These are phyloP conservation scores for Agelaius phoeniceus DNA, from an alignment of 2,113 vertebrate genomes.

Conservation along the genomic window DNA sequence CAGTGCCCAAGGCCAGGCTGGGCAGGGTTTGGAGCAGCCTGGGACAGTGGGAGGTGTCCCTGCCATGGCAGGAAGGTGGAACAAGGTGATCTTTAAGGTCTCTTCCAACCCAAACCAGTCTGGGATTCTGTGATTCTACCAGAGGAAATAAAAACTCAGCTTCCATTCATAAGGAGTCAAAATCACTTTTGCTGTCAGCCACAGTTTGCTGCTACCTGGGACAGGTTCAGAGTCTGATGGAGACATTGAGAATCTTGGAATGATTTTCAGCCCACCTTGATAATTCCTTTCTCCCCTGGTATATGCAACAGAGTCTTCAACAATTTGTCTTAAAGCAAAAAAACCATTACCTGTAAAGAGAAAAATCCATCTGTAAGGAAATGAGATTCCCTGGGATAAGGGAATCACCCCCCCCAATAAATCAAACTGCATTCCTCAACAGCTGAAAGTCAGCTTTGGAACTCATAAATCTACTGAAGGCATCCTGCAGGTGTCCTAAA, in stretches of 20 bases:
- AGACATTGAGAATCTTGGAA: background rate
- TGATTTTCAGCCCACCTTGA: background rate
- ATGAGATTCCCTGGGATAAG: background rate
- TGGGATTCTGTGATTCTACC: background rate
- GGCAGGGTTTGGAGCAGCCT: background rate
- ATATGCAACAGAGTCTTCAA: background rate
- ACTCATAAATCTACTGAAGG: background rate
- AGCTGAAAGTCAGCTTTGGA: background rate
- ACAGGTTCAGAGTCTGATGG: background rate
- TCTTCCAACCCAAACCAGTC: background rate
- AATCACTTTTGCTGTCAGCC: background rate
- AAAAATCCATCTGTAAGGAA: conserved; percentile 9
- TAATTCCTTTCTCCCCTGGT: background rate
- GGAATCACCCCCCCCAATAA: background rate
- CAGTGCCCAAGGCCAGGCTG: rapidly evolving
- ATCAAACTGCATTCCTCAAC: background rate
- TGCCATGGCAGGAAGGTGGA: background rate
- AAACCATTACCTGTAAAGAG: background rate
- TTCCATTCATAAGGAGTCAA: background rate
- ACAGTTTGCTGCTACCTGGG: background rate
- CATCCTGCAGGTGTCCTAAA: no score
- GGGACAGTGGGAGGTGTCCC: rapidly evolving
- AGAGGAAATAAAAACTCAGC: background rate
- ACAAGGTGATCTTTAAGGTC: background rate
- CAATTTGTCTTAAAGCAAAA: background rate